These are phyloP conservation scores for Bursaphelenchus okinawaensis DNA, from an alignment of 2,888 invertebrate genomes.

Conservation along the genomic window DNA sequence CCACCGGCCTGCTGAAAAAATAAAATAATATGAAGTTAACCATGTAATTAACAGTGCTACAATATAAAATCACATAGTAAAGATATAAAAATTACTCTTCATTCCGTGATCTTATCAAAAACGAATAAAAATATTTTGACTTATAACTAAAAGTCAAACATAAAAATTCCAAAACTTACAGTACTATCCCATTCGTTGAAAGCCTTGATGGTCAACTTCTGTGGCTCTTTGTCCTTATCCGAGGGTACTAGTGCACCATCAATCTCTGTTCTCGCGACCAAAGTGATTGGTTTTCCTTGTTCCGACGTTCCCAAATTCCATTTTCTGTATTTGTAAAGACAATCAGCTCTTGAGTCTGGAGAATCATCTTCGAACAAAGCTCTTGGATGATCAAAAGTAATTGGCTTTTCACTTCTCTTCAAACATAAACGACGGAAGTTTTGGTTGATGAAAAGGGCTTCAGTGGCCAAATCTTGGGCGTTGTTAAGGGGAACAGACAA, in stretches of 20 bases:
- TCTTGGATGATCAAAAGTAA: conserved; percentile 59
- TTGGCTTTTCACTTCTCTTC: conserved; percentile 66
- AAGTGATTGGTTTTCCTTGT: conserved; percentile 61
- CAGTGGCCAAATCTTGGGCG: conserved; percentile 75
- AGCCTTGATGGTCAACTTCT: conserved; percentile 90
- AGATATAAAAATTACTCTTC: background rate
- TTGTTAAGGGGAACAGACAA: conserved; percentile 82
- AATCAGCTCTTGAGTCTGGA: conserved; percentile 32
- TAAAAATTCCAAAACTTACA: too few relatives aligned
- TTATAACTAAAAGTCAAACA: too few relatives aligned
- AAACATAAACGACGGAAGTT: conserved; percentile 96
- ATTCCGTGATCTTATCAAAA: background rate
- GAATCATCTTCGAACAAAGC: conserved; percentile 52
- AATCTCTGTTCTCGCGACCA: conserved; percentile 91
- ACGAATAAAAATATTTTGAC: background rate
- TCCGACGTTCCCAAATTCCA: conserved; percentile 92
- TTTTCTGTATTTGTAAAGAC: conserved; percentile 71
- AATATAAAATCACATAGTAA: background rate
- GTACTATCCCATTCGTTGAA: conserved; percentile 98
- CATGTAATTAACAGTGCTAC: background rate
- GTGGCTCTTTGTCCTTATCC: conserved; percentile 62
- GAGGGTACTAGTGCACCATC: conserved; percentile 83
- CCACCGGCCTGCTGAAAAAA: conserved; percentile 72
- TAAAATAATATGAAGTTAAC: background rate
- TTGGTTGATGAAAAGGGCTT: conserved; percentile 97